Evolutionary conservation across 2,113 vertebrate species (phyloP).

Genomic region (Pterocles orientalis): DNA sequence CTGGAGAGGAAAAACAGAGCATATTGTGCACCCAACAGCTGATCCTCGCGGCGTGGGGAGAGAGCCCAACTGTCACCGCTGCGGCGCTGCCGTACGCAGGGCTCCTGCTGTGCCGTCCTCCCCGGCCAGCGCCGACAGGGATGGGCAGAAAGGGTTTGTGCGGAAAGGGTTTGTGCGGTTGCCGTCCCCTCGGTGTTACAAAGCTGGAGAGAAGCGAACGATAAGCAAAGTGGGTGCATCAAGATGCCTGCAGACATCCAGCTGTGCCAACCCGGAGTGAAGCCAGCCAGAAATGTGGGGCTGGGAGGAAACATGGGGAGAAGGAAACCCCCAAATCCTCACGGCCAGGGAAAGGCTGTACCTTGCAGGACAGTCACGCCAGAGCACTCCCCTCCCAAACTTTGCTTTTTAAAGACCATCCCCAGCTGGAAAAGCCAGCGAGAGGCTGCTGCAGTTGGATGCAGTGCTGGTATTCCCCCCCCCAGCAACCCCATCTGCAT

Average conservation of each 20-base stretch:
- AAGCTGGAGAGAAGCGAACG: background rate
- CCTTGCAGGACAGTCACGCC: accelerated
- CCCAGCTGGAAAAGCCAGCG: background rate
- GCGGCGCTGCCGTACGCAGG: background rate
- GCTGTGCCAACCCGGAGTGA: background rate
- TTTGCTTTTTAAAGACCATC: background rate
- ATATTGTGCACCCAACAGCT: slow-evolving; percentile 8
- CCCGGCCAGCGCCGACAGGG: background rate
- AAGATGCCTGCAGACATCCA: background rate
- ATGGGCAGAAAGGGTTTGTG: accelerated
- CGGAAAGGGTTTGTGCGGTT: accelerated
- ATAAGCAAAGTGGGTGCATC: background rate
- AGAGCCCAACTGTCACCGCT: background rate
- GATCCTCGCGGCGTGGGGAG: background rate
- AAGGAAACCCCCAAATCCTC: background rate
- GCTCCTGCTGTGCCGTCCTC: background rate
- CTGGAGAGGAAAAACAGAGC: slow-evolving; percentile 21
- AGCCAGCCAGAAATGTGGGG: accelerated
- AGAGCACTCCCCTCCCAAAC: accelerated
- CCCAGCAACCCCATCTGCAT: background rate
- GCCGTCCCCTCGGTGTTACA: background rate
- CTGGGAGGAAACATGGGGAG: background rate
- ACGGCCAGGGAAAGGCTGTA: background rate
- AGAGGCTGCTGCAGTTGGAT: background rate
- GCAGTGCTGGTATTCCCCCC: background rate